Base-by-base conservation (phyloP, 2,113 vertebrate species). In the Oxyruncus cristatus region DNA sequence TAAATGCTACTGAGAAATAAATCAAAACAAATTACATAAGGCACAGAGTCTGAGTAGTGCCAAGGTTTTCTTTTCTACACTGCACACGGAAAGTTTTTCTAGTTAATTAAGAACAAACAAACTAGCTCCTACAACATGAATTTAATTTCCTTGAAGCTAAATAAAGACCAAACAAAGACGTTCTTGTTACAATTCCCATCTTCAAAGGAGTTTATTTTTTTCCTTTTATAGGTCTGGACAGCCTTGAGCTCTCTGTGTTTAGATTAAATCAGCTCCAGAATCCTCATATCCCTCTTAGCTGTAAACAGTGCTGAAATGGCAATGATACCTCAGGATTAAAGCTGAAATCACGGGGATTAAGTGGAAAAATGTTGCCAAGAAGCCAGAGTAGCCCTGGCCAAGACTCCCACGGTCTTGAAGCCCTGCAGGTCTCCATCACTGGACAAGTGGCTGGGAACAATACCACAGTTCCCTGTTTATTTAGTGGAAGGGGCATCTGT, bases 131-230 rank as follows among this genome's bases (percentile, higher is more conserved):
- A 49, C 47, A 73, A 58, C 62, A n/a, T 76, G 85, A 93, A 89
- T 94, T 95, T 95, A n/a, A 96, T 92, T 96, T 93, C 93, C 94
- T 94, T 65, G 20, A 68, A 94, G 91, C 77, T 97, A 96, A 95
- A 95, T 95, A 88, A 96, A 94, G 94, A 91, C 89, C 89, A 94
- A 95, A 91, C 77, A 87, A 95, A 94, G 49, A 14, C 0, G 0
- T 88, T 81, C 91, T 91, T 92, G 63, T 92, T 95, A 58, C 79
- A 86, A 86, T 92, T 88, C 62, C 2, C 3, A 91, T 93, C 94
- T 95, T 96, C 95, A 97, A 95, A 97, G 79, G 58, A 92, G 82
- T 86, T 93, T 93, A 59, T 88, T 96, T 95, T 86, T 92, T 96
- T 94, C 76, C 92, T 55, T 95, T 97, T 86, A 83, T 92, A 92